phyloP scores from a whole-genome alignment of 2,113 vertebrate species.

The Nerophis ophidion region DNA sequence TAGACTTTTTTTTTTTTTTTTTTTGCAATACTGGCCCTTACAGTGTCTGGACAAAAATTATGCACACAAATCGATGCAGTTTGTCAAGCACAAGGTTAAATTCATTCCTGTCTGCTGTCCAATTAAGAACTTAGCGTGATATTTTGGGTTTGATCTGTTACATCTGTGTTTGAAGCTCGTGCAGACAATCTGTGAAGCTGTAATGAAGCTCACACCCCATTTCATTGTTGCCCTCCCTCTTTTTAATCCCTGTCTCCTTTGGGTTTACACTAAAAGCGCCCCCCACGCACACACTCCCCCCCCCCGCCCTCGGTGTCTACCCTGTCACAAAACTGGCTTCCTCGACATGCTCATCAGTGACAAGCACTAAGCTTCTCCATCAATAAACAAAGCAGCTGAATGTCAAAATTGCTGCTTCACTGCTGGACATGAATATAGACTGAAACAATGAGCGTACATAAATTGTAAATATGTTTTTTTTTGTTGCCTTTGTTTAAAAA shows the following conservation, averaged over 20 bases:
- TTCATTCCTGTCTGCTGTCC: neutral
- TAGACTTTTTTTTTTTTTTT: too few relatives aligned
- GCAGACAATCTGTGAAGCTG: slow-evolving; percentile 12
- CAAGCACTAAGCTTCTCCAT: slow-evolving; percentile 17
- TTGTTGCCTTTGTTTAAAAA: slow-evolving; percentile 2
- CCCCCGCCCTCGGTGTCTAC: neutral
- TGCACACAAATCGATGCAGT: too few relatives aligned
- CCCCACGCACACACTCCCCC: neutral
- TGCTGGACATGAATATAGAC: slow-evolving; percentile 1
- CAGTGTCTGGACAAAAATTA: too few relatives aligned
- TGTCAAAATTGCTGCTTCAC: slow-evolving; percentile 11
- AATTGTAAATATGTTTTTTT: neutral
- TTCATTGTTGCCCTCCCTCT: slow-evolving; percentile 4
- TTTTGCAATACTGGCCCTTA: too few relatives aligned
- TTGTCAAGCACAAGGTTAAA: neutral
- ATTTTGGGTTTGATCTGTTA: slow-evolving; percentile 12
- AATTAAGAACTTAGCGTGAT: slow-evolving; percentile 10
- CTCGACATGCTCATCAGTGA: slow-evolving; percentile 30
- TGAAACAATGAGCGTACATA: slow-evolving; percentile 1
- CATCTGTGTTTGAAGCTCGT: neutral
- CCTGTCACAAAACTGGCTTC: slow-evolving; percentile 18
- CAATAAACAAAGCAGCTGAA: slow-evolving; percentile 26
- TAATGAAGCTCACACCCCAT: slow-evolving; percentile 18
- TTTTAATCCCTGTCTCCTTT: slow-evolving; percentile 11
- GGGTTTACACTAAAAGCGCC: slow-evolving; percentile 7